A percentile compares a stretch with the other conserved stretches of the same genome.
Conservation (phyloP, 2,797 vertebrate genomes). For the Tympanoctomys barrerae region DNA sequence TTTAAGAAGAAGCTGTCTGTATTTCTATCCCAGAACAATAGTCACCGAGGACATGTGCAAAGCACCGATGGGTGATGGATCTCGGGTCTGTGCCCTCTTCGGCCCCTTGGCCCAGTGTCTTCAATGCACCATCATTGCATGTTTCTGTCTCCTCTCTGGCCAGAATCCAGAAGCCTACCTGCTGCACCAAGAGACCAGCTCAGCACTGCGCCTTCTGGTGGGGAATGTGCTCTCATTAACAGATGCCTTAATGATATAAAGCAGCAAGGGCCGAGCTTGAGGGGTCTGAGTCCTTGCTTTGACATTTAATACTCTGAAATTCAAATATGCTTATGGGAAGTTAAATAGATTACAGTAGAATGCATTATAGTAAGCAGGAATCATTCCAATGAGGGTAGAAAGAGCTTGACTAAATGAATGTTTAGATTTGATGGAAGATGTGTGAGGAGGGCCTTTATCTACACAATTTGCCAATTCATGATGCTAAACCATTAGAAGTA, state of each 20-base stretch:
- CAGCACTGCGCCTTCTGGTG: not conserved
- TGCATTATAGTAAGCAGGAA: not conserved
- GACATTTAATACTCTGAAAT: conserved; percentile 56
- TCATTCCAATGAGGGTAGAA: conserved; percentile 46
- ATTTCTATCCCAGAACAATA: conserved; percentile 3
- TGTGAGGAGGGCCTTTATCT: not conserved
- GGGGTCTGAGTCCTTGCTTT: not conserved
- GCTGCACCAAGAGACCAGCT: not conserved
- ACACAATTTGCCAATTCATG: conserved; percentile 35
- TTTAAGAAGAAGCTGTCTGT: not conserved
- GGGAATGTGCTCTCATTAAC: conserved; percentile 27
- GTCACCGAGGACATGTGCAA: conserved; percentile 55
- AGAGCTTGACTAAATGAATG: conserved; percentile 45
- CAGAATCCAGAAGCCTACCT: not conserved
- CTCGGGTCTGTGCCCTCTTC: not conserved
- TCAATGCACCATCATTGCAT: not conserved
- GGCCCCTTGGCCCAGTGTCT: not conserved
- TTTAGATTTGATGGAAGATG: not conserved
- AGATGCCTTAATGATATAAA: conserved; percentile 13
- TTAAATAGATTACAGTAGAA: not conserved
- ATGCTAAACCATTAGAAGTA: conserved; percentile 23
- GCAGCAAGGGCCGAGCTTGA: conserved; percentile 12
- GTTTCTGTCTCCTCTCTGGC: conserved; percentile 58
- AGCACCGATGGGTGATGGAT: conserved; percentile 50
- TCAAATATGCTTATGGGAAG: conserved; percentile 41